Evolutionary conservation across 2,888 invertebrate species (phyloP).

Genomic region (Scelioninae gen. 2): DNA sequence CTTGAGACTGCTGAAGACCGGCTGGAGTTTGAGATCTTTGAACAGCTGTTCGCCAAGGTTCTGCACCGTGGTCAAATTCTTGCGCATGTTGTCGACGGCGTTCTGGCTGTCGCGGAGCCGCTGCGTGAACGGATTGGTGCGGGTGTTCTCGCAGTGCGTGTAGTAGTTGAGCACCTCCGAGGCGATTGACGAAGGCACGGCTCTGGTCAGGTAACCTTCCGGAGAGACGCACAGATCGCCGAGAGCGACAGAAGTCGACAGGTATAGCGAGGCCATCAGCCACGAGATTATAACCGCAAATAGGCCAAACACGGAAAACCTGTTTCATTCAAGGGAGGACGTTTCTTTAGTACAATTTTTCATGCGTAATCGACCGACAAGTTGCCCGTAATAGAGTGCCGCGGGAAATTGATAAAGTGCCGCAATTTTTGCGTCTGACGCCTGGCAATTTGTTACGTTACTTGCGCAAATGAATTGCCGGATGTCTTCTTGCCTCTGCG

Average conservation of each 20-base stretch:
- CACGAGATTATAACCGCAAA: conserved; percentile 92
- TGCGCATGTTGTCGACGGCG: conserved; percentile 78
- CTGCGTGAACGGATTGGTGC: conserved; percentile 88
- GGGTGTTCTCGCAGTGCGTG: conserved; percentile 87
- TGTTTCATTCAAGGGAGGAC: conserved; percentile 64
- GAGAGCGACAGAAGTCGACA: conserved; percentile 89
- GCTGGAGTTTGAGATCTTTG: conserved; percentile 79
- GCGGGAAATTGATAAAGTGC: too few species aligned
- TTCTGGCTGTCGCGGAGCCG: conserved; percentile 86
- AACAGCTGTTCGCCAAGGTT: conserved; percentile 77
- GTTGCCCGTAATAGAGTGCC: too few species aligned
- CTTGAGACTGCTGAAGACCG: conserved; percentile 85
- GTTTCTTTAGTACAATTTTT: conserved; percentile 21
- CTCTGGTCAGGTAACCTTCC: conserved; percentile 83
- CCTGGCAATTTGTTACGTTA: conserved; percentile 17
- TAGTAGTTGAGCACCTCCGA: conserved; percentile 84
- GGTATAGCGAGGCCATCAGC: conserved; percentile 91
- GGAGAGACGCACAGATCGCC: conserved; percentile 92
- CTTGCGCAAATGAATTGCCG: conserved; percentile 14
- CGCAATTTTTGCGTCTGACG: conserved; percentile 32
- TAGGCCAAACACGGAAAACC: conserved; percentile 89
- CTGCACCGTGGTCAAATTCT: conserved; percentile 76
- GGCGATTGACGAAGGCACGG: conserved; percentile 69
- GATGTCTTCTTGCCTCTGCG: conserved; percentile 3
- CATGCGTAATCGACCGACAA: conserved; percentile 23